A percentile compares a stretch with the other conserved stretches of the same genome.
These are phyloP conservation scores for Chamaetylas fuelleborni DNA, from an alignment of 2,113 vertebrate genomes.

Conservation along the genomic window DNA sequence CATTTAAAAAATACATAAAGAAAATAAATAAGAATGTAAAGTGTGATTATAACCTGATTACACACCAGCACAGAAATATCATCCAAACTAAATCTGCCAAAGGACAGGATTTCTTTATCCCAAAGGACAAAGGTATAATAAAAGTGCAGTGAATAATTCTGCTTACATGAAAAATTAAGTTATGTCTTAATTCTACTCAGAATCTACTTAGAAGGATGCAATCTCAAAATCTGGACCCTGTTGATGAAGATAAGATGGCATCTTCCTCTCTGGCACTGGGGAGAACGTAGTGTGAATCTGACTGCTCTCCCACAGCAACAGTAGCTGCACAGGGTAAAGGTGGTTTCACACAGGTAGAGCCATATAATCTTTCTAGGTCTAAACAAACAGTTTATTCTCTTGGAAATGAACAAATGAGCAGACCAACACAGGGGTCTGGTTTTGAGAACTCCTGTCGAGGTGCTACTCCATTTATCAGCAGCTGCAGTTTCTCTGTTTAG, in stretches of 20 bases:
- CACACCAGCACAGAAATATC: background rate
- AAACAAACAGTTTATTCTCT: background rate
- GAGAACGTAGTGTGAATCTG: background rate
- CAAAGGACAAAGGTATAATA: background rate
- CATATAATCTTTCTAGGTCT: background rate
- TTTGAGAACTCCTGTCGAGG: background rate
- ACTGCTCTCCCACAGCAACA: background rate
- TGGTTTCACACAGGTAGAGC: background rate
- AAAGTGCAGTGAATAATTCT: background rate
- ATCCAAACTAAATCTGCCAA: background rate
- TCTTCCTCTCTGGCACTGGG: background rate
- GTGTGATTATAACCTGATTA: background rate
- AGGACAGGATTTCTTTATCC: background rate
- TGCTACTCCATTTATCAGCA: background rate
- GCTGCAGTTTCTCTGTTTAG: background rate
- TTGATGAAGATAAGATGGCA: background rate
- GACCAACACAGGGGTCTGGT: background rate
- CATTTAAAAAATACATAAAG: background rate
- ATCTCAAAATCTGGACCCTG: background rate
- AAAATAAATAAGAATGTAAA: constrained; percentile 8
- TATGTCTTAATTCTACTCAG: background rate
- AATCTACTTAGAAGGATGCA: background rate
- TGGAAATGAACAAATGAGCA: background rate
- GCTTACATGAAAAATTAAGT: background rate
- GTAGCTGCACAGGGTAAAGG: background rate